Evolutionary conservation across 2,113 vertebrate species (phyloP), one percentile per base, ranked within the genome.

Genomic region (Gracilinanus agilis): DNA sequence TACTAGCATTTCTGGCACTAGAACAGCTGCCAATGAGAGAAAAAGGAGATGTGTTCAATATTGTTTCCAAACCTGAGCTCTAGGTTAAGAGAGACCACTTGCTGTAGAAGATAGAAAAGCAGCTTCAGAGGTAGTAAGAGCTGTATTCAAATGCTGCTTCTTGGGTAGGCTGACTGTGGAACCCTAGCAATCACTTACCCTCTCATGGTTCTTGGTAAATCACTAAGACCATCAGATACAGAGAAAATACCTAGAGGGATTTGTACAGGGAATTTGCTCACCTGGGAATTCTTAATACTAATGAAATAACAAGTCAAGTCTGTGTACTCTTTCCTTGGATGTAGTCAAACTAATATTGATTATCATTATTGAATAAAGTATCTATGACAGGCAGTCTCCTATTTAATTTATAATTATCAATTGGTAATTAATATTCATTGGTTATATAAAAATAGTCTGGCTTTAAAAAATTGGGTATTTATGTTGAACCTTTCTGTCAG

Each of bases 1-100:
- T 88, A 55, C n/a, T 91, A 88, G 40, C 8, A 90, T 93, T 94
- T 58, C n/a, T 27, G 56, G 49, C 40, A 90, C 92, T 96, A 93
- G 96, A 96, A 58, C 44, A 91, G 24, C 9, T 90, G 89, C 58
- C 0, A 0, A 21, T 56, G 55, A 49, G 44, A 3, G 93, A 25
- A 49, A 27, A 27, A 34, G 10, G 44, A 25, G 24, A 24, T 90
- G 25, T n/a, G n/a, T 91, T 90, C 34, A 44, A 19, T 40, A 5
- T 91, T 89, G 23, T 53, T 44, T 95, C 91, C 24, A n/a, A n/a
- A 44, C 34, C 49, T 89, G 53, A 89, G 34, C 53, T 83, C 11
- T 29, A 83, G n/a, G n/a, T 83, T 83, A 67, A 67, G 67, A 40
- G n/a, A 40, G n/a, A 83, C 19, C 40, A 16, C 67, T 83, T 83